Base-by-base conservation (phyloP, 2,797 vertebrate genomes). In the Varecia variegata region DNA sequence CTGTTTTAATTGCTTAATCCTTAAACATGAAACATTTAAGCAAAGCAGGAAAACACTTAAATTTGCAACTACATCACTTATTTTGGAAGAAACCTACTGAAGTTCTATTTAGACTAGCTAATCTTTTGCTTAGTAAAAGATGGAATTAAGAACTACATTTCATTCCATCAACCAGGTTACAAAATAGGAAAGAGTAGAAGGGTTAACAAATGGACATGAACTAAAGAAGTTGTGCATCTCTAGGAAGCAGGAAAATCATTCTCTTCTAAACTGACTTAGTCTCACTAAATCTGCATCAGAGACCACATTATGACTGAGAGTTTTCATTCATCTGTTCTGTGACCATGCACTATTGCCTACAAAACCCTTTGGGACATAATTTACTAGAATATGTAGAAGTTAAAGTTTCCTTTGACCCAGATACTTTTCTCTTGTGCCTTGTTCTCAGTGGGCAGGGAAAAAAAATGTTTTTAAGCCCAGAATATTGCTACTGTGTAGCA, bases 301-400 rank as follows among this genome's bases (percentile, higher is more conserved):
- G 32, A 47, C 38, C 21, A 65, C 15, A 14, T 25, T 45, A 10
- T 73, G n/a, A 77, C 80, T 94, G 13, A 56, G 56, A 54, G 38
- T 50, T 79, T 77, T 86, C 43, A 74, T 65, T 70, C 50, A n/a
- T 73, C 30, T 73, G 27, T 68, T 79, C 62, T 38, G 15, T 50
- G 74, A 88, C 70, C 65, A 93, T 47, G 43, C 9, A 45, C 7
- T 62, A 82, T 45, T 88, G 25, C 60, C 50, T 35, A 45, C 23
- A 52, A 58, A 68, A 52, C 38, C 62, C 50, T 80, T 10, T 30
- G 40, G 40, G 13, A 43, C 15, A 25, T 38, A 35, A 38, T 92
- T 92, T 83, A 95, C 70, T 85, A 84, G 23, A 92, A 90, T 93
- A 73, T 27, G 23, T 70, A 47, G 95, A 90, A 60, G n/a, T 77